Evolutionary conservation across 2,888 invertebrate genomes (phyloP).

Genomic region (Ariolimax columbianus): DNA sequence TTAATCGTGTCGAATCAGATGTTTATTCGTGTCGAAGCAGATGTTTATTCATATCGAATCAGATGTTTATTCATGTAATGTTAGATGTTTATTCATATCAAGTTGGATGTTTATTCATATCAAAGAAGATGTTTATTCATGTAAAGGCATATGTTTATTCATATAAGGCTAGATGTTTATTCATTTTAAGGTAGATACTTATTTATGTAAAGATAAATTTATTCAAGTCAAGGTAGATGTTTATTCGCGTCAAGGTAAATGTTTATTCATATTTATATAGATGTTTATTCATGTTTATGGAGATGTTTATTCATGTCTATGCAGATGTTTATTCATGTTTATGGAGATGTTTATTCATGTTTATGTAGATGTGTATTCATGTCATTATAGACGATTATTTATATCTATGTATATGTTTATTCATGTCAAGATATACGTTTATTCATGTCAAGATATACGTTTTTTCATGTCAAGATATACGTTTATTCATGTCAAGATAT

Average conservation of each 20-base stretch:
- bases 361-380: background rate
- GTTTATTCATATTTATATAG: no score
- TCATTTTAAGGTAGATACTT: background rate
- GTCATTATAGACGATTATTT: background rate
- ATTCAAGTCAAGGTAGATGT: background rate
- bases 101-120: no score
- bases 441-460: no score
- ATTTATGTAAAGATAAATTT: background rate
- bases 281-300: no score
- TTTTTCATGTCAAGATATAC: no score
- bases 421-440: no score
- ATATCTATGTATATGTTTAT: background rate
- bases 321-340: background rate
- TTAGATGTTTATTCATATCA: no score
- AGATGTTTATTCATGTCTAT: background rate
- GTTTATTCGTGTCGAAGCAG: no score
- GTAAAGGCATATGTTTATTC: background rate
- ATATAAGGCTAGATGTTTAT: background rate
- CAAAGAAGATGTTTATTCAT: background rate
- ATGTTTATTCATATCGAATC: no score
- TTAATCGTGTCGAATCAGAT: no score
- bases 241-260: background rate
- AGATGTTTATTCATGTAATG: no score
- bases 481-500: background rate
- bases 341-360: background rate